Percentiles rank a stretch among this genome's conserved stretches.
These are phyloP conservation scores for Aptenodytes patagonicus DNA, from an alignment of 2,113 vertebrate species.

Conservation along the genomic window DNA sequence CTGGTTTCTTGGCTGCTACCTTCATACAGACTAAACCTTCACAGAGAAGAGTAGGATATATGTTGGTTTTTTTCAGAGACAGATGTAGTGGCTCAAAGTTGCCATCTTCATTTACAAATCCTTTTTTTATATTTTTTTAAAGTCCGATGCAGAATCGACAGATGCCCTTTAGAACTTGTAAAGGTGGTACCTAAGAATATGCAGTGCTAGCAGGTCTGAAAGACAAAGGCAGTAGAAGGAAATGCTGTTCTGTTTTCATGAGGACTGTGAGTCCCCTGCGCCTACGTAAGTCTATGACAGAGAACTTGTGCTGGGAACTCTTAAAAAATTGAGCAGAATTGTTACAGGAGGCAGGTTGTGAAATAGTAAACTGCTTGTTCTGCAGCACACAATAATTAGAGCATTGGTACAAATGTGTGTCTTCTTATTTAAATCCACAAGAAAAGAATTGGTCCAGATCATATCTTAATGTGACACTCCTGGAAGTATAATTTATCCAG, in stretches of 20 bases:
- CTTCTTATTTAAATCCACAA: background rate
- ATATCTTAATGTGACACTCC: background rate
- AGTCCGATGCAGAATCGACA: background rate
- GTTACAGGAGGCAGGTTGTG: background rate
- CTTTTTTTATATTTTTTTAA: background rate
- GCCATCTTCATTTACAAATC: conserved; percentile 23
- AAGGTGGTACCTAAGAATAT: background rate
- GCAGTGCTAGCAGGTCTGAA: background rate
- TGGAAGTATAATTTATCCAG: background rate
- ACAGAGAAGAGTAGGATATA: conserved; percentile 20
- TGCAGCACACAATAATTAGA: fast-evolving
- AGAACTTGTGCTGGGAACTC: background rate
- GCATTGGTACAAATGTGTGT: background rate
- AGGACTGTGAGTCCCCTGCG: background rate
- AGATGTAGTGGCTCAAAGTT: conserved; percentile 20
- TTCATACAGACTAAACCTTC: conserved; percentile 12
- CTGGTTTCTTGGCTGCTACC: conserved; percentile 50
- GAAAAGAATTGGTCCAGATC: background rate
- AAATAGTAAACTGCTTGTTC: background rate
- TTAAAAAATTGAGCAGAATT: background rate
- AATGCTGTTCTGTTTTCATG: background rate
- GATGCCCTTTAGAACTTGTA: conserved; percentile 24
- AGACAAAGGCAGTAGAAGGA: background rate
- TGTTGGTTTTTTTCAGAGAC: background rate
- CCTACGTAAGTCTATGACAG: fast-evolving